Evolutionary conservation across 1,140 invertebrate species (phyloP), one percentile per base, ranked within the genome.

Genomic region (Venustaconcha ellipsiformis): DNA sequence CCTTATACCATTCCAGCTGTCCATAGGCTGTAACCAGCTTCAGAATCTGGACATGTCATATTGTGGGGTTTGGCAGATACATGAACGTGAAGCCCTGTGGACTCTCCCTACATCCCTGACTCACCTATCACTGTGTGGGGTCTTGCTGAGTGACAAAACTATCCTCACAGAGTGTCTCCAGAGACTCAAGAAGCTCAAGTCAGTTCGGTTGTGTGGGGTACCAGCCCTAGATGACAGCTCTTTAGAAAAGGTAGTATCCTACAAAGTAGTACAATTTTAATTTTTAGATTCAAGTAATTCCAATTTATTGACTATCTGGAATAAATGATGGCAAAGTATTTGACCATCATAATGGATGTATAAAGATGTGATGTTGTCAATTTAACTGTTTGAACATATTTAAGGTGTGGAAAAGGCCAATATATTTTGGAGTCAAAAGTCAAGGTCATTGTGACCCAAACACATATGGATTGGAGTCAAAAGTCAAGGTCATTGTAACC

Each of bases 21-120:
- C 83, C 75, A 84, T 87, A 59, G 82, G 81, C 8, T 89, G 86
- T 78, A 83, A 80, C 30, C 57, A 76, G 18, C 73, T 89, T 60
- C 74, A 82, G 60, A 58, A 67, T 17, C 75, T 89, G 18, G 88
- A 89, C 67, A 74, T 89, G 18, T 88, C 87, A 0, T 89, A 88
- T 76, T 88, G 88, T 76, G 83, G 71, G 68, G 76, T 89, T 23
- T 72, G 80, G 20, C 26, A 74, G 11, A n/a, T 55, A n/a, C 78
- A 83, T 17, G 76, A 82, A 68, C 80, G 76, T 48, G 78, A 87
- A 59, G 82, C 77, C 0, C 76, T 89, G 2, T 85, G 82, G 83
- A 85, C 81, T 15, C 73, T 89, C 14, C 86, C 88, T 0, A 82
- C 81, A 14, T 82, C 85, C 1, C 76, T 89, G 26, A 82, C 72